Conservation (phyloP, 2,888 invertebrate species). For the Theretra japonica region DNA sequence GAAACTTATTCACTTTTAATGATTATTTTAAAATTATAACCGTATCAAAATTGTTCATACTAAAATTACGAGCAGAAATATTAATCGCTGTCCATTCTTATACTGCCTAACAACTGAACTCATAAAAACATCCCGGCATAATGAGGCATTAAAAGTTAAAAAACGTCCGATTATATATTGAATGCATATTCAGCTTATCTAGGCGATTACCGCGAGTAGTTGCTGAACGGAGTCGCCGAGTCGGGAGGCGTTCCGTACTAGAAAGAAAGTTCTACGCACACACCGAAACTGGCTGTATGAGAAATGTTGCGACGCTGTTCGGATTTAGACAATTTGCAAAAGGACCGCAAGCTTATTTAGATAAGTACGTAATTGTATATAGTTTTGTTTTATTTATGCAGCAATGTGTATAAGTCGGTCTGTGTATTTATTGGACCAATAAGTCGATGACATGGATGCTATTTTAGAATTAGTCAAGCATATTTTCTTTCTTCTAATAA, state of each 20-base stretch:
- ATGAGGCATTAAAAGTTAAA: conserved; percentile 29
- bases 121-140: not conserved
- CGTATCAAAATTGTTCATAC: not conserved
- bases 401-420: no score
- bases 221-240: not conserved
- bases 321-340: not conserved
- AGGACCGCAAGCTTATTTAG: not conserved
- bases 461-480: no score
- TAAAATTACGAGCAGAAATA: not conserved
- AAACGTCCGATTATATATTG: conserved; percentile 25
- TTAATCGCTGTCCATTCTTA: not conserved
- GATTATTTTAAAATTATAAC: not conserved
- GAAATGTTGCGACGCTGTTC: not conserved
- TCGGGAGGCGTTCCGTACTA: not conserved
- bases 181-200: conserved; percentile 24
- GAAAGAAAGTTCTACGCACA: conserved; percentile 25
- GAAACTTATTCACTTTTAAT: no score
- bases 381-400: no score
- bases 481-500: no score
- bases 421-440: no score
- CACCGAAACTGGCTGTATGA: not conserved
- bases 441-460: no score
- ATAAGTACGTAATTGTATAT: not conserved
- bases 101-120: not conserved
- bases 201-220: conserved; percentile 5